Evolutionary conservation across 2,797 vertebrate genomes (phyloP).

Genomic region (Spheniscus humboldti): DNA sequence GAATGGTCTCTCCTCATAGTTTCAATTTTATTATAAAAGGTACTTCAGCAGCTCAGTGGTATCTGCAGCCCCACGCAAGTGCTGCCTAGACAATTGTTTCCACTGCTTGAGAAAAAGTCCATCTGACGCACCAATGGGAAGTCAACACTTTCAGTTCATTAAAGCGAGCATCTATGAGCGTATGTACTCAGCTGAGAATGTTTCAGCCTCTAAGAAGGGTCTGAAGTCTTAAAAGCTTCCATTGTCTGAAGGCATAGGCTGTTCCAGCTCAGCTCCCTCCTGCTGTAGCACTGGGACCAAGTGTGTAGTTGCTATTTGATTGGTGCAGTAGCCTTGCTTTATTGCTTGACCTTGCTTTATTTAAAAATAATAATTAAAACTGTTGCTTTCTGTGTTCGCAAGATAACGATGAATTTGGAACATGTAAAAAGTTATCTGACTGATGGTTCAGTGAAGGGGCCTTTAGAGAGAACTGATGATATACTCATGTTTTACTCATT

Average conservation of each 20-base stretch:
- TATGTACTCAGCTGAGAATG: background rate
- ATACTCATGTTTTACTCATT: background rate
- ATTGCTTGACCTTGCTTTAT: background rate
- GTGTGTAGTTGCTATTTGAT: background rate
- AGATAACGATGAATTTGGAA: background rate
- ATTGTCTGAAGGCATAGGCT: background rate
- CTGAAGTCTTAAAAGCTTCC: background rate
- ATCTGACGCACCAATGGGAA: slow-evolving; percentile 49
- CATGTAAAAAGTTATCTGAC: background rate
- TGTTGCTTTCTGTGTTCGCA: background rate
- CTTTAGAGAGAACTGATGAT: background rate
- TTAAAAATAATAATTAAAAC: background rate
- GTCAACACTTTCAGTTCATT: slow-evolving; percentile 56
- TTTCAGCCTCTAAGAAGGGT: background rate
- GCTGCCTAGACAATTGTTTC: slow-evolving; percentile 45
- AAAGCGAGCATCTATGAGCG: background rate
- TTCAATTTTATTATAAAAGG: slow-evolving; percentile 48
- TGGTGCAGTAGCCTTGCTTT: background rate
- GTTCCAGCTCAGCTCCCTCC: background rate
- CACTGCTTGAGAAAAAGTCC: slow-evolving; percentile 55
- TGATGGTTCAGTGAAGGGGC: background rate
- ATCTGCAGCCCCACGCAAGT: slow-evolving; percentile 5
- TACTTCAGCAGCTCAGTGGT: background rate
- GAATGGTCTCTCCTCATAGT: slow-evolving; percentile 42
- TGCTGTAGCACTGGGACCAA: background rate